These are phyloP conservation scores for Monopis laevigella DNA, from an alignment of 2,888 invertebrate genomes.

Conservation along the genomic window DNA sequence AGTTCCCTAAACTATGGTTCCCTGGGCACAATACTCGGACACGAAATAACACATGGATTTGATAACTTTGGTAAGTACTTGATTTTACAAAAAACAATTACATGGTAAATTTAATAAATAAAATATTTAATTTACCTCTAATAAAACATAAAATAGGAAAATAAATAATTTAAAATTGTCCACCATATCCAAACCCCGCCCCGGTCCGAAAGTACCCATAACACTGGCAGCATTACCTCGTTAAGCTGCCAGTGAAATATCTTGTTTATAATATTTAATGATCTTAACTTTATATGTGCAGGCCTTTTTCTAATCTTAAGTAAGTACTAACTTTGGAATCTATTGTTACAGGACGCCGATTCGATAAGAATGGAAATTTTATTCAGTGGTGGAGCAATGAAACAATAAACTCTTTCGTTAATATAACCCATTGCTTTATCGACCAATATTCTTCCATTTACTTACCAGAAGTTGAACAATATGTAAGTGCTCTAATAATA, in stretches of 20 bases:
- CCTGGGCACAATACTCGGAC: constrained; percentile 80
- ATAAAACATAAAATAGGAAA: too few relatives aligned
- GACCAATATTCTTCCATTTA: constrained; percentile 81
- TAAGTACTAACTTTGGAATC: background rate
- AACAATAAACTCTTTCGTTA: constrained; percentile 78
- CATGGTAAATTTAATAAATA: background rate
- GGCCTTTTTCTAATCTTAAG: too few relatives aligned
- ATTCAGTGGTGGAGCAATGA: constrained; percentile 90
- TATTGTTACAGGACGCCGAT: constrained; percentile 73
- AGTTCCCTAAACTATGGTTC: constrained; percentile 87
- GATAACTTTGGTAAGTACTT: constrained; percentile 55
- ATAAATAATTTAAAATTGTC: too few relatives aligned
- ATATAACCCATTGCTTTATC: constrained; percentile 84
- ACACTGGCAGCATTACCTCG: too few relatives aligned
- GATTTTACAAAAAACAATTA: background rate
- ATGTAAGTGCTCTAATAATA: constrained; percentile 53
- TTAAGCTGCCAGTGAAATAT: too few relatives aligned
- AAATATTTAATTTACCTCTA: too few relatives aligned
- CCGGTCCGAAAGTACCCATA: too few relatives aligned
- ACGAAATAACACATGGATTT: constrained; percentile 73
- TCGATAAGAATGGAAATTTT: constrained; percentile 85
- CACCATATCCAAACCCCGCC: too few relatives aligned
- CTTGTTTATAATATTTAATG: too few relatives aligned
- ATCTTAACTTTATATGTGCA: too few relatives aligned
- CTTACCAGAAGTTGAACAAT: constrained; percentile 68